Base-by-base conservation (phyloP, 2,888 invertebrate species). In the Congeria kusceri region DNA sequence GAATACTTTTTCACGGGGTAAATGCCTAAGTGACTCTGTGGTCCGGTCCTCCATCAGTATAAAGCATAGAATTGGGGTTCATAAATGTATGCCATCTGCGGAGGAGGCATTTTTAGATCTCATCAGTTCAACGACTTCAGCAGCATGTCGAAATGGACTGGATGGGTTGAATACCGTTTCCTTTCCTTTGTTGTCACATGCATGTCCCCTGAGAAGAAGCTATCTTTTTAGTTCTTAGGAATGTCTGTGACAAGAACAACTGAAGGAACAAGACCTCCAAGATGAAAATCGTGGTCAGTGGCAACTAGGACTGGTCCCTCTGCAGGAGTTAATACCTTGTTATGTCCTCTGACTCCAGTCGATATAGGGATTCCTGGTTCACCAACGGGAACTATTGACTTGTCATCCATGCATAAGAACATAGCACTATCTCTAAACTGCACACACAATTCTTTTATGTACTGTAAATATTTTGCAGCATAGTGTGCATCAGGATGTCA, bases 271-370 rank as follows among this genome's bases (percentile, higher is more conserved):
- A 77, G 18, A 1, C 80, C 77, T 23, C 57, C 44, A 20, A 68
- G 13, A 63, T 83, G 80, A 27, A 77, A 80, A 47, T 85, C 84
- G 70, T 83, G 84, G 59, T 85, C 80, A 23, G 68, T 58, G 18
- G 74, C 73, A 13, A 49, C 66, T 1, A 80, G 20, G 1, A 15
- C 9, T 5, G 53, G 32, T 27, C 67, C 73, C 7, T 20, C 20
- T 13, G 39, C 25, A n/a, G 77, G 77, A 13, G 65, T 58, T n/a
- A 80, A 4, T 18, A 65, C 65, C 29, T 65, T 65, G 56, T 65
- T 65, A 56, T 65, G 65, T 2, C 65, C 65, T 32, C 65, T 65
- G 1, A 65, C 65, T 11, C 65, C 65, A 23, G 65, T 53, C n/a
- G 65, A 65, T 32, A 65, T 65, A n/a, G 53, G 65, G 4, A 47